Evolutionary conservation across 2,797 vertebrate species (phyloP), one percentile per base, ranked within the genome.

Genomic region (Melanotaenia maccullochi): DNA sequence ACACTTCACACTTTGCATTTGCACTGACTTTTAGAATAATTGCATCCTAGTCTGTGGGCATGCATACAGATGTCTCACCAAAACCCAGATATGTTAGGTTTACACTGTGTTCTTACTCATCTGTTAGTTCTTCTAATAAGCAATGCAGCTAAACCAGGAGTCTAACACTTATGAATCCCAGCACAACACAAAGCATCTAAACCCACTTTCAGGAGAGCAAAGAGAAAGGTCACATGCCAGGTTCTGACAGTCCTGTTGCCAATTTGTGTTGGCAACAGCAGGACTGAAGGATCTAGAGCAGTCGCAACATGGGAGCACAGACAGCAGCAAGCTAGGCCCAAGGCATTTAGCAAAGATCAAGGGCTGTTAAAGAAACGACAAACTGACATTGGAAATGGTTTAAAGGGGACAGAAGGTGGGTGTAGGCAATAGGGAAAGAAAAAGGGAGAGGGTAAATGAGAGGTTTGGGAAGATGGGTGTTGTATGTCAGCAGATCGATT

Each of bases 281-380:
- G 74, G 71, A 79, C 40, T 1, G 79, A 83, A 65, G 86, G 79
- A 90, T 89, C 79, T 89, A 68, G 88, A 88, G 80, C 90, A 91
- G 49, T 20, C 61, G 69, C 79, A 80, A 72, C 87, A 72, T 73
- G 89, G 90, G 90, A 90, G 75, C 61, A 28, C 57, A 35, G 47
- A 60, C 81, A 58, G 78, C 72, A 72, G 81, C 58, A 16, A 75
- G 25, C 63, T n/a, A 28, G 54, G 86, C 87, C 87, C 79, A 18
- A 71, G 61, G 90, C 88, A 28, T 88, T 93, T 90, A 91, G 79
- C 63, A 54, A 64, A 85, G 82, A 92, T 90, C 86, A 90, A 86
- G 82, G 71, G 59, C 82, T 78, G 85, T 66, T 85, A 60, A 65
- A 68, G 58, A 76, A 85, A 82, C n/a, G 57, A 88, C 81, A 79